These are phyloP conservation scores for Alligator mississippiensis DNA, from an alignment of 2,113 vertebrate species.

Conservation along the genomic window DNA sequence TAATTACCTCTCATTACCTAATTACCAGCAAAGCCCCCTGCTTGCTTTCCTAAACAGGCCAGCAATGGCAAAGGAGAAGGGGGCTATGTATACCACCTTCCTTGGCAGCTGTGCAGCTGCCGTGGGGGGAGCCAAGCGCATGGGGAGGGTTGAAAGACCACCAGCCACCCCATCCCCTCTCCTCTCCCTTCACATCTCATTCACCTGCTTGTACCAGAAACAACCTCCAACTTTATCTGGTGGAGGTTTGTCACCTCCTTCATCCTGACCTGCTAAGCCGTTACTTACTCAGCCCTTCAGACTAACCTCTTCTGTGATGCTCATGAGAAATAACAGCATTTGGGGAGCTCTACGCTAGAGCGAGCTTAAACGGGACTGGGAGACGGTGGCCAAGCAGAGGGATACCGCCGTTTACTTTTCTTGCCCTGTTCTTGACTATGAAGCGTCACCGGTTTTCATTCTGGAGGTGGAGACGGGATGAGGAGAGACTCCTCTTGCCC, in stretches of 20 bases:
- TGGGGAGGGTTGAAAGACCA: no score
- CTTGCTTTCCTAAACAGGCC: background rate
- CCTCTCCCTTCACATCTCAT: background rate
- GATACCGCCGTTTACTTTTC: no score
- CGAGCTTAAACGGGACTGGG: no score
- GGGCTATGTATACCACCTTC: background rate
- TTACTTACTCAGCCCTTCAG: background rate
- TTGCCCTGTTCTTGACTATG: no score
- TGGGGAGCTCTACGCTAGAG: no score
- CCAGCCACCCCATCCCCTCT: background rate
- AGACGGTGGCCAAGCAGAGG: no score
- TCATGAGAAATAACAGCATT: no score
- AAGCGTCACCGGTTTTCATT: no score
- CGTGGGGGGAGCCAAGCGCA: background rate
- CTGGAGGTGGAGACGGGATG: no score
- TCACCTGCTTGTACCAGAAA: background rate
- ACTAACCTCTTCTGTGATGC: no score
- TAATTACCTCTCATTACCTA: background rate
- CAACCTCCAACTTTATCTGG: background rate
- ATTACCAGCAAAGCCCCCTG: background rate
- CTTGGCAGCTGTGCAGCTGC: background rate
- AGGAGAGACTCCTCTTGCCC: no score
- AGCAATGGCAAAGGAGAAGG: background rate
- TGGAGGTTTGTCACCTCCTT: background rate
- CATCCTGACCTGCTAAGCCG: background rate